Evolutionary conservation across 2,113 vertebrate genomes (phyloP).

Genomic region (Chaetodon auriga): DNA sequence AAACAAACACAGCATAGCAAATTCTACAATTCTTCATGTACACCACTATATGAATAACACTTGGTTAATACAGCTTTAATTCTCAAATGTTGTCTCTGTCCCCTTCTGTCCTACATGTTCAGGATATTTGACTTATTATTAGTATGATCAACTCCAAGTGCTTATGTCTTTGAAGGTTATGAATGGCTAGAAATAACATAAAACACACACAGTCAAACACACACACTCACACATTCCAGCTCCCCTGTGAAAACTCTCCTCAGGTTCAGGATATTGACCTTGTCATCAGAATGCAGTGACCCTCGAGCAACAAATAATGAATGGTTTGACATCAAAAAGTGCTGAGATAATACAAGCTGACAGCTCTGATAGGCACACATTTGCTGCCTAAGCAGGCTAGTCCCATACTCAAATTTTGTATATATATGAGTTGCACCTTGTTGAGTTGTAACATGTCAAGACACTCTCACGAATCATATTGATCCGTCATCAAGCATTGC

Average conservation of each 20-base stretch:
- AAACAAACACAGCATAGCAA: background rate
- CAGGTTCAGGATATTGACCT: conserved; percentile 52
- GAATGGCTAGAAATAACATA: conserved; percentile 23
- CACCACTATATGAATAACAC: background rate
- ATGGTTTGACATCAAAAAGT: conserved; percentile 61
- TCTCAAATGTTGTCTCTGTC: background rate
- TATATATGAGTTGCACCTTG: conserved; percentile 5
- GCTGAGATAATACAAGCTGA: conserved; percentile 59
- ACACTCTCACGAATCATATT: background rate
- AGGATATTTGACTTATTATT: conserved; percentile 40
- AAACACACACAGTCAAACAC: background rate
- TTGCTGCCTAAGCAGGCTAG: conserved; percentile 32
- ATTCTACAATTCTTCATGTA: background rate
- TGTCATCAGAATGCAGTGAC: conserved; percentile 62
- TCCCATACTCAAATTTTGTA: conserved; percentile 7
- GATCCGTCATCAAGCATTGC: background rate
- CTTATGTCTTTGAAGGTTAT: conserved; percentile 12
- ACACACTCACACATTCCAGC: background rate
- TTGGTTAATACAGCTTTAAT: background rate
- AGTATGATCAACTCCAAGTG: background rate
- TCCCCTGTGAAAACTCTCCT: conserved; percentile 15
- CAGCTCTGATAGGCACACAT: conserved; percentile 32
- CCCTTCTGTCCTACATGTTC: background rate
- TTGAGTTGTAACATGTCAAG: background rate
- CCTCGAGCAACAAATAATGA: conserved; percentile 61